Evolutionary conservation across 2,113 vertebrate genomes (phyloP).

Genomic region (Ramphastos sulfuratus): DNA sequence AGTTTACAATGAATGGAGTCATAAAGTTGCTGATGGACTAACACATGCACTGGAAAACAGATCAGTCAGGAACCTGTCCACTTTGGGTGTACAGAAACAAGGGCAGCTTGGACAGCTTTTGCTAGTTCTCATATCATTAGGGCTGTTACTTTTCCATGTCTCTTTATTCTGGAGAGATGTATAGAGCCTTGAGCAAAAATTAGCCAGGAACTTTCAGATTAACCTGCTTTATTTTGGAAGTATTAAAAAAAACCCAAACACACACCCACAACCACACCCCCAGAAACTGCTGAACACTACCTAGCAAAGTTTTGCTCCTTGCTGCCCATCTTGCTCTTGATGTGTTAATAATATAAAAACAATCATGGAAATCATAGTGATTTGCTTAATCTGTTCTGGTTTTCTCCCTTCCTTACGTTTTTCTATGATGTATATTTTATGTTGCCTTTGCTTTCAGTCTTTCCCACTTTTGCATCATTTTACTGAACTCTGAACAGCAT

Average conservation of each 20-base stretch:
- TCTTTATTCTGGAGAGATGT: neutral
- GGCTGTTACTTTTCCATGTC: neutral
- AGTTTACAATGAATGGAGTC: neutral
- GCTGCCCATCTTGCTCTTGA: neutral
- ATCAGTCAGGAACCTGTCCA: neutral
- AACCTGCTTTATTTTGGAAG: neutral
- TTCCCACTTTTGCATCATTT: constrained; percentile 14
- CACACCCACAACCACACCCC: too few species aligned
- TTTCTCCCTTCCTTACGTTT: neutral
- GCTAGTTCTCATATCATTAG: neutral
- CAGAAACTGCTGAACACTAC: neutral
- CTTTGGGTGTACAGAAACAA: too few species aligned
- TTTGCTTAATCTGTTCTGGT: neutral
- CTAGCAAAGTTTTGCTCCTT: neutral
- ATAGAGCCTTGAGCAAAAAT: neutral
- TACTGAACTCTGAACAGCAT: neutral
- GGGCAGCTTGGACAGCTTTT: neutral
- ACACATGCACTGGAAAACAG: neutral
- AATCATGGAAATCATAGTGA: constrained; percentile 14
- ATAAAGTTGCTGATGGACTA: neutral
- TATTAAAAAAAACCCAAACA: neutral
- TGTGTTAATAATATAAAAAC: constrained; percentile 31
- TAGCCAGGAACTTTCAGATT: rapidly evolving
- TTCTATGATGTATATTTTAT: constrained; percentile 43
- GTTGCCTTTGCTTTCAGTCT: constrained; percentile 22